A percentile compares a stretch with the other conserved stretches of the same genome.
These are phyloP conservation scores for Drosophila cardini DNA, from an alignment of 1,140 invertebrate species.

Conservation along the genomic window DNA sequence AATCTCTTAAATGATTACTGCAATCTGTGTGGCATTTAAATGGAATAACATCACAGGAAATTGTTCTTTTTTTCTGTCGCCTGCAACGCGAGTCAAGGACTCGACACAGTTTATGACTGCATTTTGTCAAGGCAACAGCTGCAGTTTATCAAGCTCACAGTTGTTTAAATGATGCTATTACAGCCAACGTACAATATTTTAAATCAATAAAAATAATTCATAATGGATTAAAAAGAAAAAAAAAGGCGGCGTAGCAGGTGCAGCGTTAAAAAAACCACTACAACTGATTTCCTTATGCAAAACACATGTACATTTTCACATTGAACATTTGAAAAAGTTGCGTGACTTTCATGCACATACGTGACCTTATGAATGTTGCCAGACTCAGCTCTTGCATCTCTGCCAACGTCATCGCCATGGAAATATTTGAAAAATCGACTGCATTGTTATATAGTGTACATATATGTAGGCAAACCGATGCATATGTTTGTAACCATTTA, in stretches of 20 bases:
- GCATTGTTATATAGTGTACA: background rate
- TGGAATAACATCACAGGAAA: background rate
- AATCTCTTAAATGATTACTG: background rate
- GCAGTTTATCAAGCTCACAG: background rate
- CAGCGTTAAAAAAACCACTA: background rate
- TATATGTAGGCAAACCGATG: background rate
- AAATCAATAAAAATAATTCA: conserved; percentile 18
- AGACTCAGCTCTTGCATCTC: background rate
- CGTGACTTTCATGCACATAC: conserved; percentile 9
- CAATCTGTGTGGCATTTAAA: background rate
- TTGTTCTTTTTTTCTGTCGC: background rate
- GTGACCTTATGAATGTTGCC: conserved; percentile 30
- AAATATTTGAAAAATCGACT: conserved; percentile 15
- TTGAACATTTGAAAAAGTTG: background rate
- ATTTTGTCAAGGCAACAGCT: conserved; percentile 15
- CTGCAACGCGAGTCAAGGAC: conserved; percentile 15
- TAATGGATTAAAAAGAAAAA: conserved; percentile 29
- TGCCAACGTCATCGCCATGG: background rate
- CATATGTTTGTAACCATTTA: conserved; percentile 7
- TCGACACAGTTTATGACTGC: background rate
- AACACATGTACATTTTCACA: conserved; percentile 27
- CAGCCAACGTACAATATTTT: background rate
- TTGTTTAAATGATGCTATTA: conserved; percentile 7
- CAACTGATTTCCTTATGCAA: conserved; percentile 26
- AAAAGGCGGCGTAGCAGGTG: background rate